Evolutionary conservation across 2,888 invertebrate genomes (phyloP), one percentile per base, ranked within the genome.

Genomic region (Papilio gigon): DNA sequence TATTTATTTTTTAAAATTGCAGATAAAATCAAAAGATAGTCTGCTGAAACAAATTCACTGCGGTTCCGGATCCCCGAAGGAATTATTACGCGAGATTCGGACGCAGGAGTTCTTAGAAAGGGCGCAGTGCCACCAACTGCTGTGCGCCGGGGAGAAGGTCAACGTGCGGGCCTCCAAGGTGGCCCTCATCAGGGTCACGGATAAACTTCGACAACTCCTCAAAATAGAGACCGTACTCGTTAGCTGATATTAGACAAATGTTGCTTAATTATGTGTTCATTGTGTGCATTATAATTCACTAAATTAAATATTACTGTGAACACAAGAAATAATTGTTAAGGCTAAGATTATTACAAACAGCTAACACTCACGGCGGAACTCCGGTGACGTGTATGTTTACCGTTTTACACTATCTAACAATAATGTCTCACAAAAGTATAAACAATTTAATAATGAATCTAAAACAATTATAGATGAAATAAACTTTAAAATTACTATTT

Each of bases 151-250:
- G 37, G 96, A 96, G 83, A 95, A 95, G 82, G 93, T 97, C 71
- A 96, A 96, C 84, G 94, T 96, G 67, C 94, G 96, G 70, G 95
- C 95, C 53, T 95, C 96, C 61, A 96, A 96, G 86, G 95, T 97
- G 76, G 94, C 95, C 64, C 94, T 97, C 68, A 95, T 97, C 74
- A 94, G 95, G 82, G 97, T 97, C 90, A 97, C 96, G 77, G 96
- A 97, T 80, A 95, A 95, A 84, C 95, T 97, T 75, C 94, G 94
- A 78, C 95, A 96, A 87, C 93, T 97, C 82, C 93, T 97, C 78
- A 96, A 95, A 84, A 95, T 97, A 70, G 97, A 97, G 88, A 95
- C 95, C 72, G 94, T 95, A 74, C 89, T 94, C 74, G 94, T 96
- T 87, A 93, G 94, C 90, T 93, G 94, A 93, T 93, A 93, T 75